Evolutionary conservation across 2,113 vertebrate species (phyloP).

Genomic region (Sorex fumeus): DNA sequence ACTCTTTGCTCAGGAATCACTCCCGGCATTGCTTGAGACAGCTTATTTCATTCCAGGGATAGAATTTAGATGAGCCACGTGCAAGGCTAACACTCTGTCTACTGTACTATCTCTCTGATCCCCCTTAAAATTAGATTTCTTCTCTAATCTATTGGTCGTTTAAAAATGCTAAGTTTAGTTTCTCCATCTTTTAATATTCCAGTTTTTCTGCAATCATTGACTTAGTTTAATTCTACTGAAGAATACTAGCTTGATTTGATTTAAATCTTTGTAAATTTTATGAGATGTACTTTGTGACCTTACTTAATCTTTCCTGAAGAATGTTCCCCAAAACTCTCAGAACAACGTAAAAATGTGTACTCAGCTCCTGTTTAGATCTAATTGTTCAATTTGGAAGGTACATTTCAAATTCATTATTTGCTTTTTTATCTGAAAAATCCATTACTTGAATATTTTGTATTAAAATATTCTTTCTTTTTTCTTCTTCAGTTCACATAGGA

Average conservation of each 20-base stretch:
- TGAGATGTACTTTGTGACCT: neutral
- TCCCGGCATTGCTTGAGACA: too few species aligned
- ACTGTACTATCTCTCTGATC: too few species aligned
- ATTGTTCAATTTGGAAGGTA: too few species aligned
- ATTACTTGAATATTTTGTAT: too few species aligned
- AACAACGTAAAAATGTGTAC: neutral
- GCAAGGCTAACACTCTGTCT: too few species aligned
- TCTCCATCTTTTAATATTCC: neutral
- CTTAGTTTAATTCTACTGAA: neutral
- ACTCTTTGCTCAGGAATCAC: too few species aligned
- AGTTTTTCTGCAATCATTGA: neutral
- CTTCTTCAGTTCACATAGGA: neutral
- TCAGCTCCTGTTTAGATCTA: neutral
- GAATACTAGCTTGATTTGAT: neutral
- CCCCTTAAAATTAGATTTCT: too few species aligned
- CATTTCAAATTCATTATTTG: too few species aligned
- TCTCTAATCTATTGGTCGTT: too few species aligned
- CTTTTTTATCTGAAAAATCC: too few species aligned
- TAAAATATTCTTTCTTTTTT: neutral
- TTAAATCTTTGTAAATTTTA: neutral
- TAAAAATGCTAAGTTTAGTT: neutral
- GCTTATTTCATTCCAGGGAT: too few species aligned
- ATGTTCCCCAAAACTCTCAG: neutral
- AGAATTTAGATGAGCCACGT: too few species aligned
- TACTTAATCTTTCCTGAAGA: neutral